Evolutionary conservation across 2,113 vertebrate species (phyloP).

Genomic region (Scopus umbretta): DNA sequence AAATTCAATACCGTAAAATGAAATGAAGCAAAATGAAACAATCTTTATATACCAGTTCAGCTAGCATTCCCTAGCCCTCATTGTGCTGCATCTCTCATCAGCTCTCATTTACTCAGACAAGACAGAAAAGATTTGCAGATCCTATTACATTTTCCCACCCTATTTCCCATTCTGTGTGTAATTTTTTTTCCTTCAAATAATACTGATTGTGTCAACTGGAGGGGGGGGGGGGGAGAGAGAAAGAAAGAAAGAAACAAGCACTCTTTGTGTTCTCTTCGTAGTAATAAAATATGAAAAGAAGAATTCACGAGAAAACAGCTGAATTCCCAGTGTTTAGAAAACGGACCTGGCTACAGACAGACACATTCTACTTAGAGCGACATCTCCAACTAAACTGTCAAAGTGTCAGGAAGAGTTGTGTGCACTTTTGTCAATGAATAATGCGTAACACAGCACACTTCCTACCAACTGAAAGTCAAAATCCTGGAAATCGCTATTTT

Average conservation of each 20-base stretch:
- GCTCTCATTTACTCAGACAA: constrained; percentile 70
- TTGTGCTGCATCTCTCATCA: constrained; percentile 59
- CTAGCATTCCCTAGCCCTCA: constrained; percentile 54
- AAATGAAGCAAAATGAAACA: constrained; percentile 64
- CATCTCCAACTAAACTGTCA: neutral
- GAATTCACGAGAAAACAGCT: constrained; percentile 37
- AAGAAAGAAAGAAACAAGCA: constrained; percentile 25
- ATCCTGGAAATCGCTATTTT: neutral
- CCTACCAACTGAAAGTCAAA: neutral
- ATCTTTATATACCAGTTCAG: constrained; percentile 50
- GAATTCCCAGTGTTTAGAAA: constrained; percentile 29
- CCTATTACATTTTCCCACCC: constrained; percentile 65
- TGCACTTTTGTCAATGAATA: neutral
- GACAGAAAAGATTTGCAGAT: constrained; percentile 63
- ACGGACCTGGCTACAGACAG: neutral
- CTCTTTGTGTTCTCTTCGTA: constrained; percentile 13
- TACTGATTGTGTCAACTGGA: constrained; percentile 53
- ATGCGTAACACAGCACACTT: neutral
- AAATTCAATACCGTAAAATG: constrained; percentile 55
- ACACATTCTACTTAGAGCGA: neutral
- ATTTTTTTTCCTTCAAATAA: constrained; percentile 62
- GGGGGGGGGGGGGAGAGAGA: neutral
- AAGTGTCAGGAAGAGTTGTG: neutral
- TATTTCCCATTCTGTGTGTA: constrained; percentile 44
- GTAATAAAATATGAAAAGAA: constrained; percentile 46